A percentile compares a stretch with the other conserved stretches of the same genome.
These are phyloP conservation scores for Acanthoscelides obtectus DNA, from an alignment of 2,888 invertebrate species.

Conservation along the genomic window DNA sequence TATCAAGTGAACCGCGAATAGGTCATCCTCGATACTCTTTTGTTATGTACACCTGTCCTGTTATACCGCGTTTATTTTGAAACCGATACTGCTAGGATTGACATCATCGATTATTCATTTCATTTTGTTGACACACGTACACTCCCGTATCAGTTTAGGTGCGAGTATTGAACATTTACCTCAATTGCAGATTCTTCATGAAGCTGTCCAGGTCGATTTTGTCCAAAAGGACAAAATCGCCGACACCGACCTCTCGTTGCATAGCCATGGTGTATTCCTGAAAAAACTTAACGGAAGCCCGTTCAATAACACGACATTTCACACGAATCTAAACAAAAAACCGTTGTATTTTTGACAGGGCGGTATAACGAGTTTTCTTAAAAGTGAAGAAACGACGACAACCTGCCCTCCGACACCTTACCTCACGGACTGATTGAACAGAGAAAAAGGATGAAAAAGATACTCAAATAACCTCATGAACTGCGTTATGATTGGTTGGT, in stretches of 20 bases:
- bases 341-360: background rate
- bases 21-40: background rate
- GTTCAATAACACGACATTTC: background rate
- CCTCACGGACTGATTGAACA: constrained; percentile 15
- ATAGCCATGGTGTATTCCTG: constrained; percentile 58
- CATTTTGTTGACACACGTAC: background rate
- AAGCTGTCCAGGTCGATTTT: constrained; percentile 86
- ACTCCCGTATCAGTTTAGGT: background rate
- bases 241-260: constrained; percentile 84
- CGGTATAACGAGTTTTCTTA: background rate
- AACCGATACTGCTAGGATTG: background rate
- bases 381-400: background rate
- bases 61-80: background rate
- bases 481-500: no score
- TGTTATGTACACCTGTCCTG: background rate
- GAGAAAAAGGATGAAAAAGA: no score
- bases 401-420: background rate
- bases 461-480: no score
- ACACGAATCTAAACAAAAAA: background rate
- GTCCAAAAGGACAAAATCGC: constrained; percentile 95
- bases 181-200: constrained; percentile 84
- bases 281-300: constrained; percentile 1
- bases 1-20: background rate
- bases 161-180: constrained; percentile 55
- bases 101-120: background rate